Conservation (phyloP, 2,113 vertebrate genomes). For the Hylia prasina region DNA sequence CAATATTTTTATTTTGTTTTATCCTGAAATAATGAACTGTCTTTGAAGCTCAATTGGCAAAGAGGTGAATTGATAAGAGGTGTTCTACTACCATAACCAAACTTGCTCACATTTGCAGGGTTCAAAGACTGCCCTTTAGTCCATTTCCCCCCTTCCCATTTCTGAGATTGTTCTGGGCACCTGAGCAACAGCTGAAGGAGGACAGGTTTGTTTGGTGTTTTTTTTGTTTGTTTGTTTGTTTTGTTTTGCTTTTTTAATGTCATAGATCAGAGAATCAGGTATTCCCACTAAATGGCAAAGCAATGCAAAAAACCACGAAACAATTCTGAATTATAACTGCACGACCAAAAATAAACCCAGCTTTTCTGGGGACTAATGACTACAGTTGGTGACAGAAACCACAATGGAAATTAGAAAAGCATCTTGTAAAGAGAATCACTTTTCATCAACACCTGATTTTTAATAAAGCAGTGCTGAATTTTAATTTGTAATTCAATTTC, state of each 20-base stretch:
- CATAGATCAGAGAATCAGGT: background rate
- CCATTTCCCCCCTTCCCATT: background rate
- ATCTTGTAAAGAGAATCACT: background rate
- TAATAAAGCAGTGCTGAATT: slow-evolving; percentile 37
- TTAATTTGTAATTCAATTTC: slow-evolving; percentile 34
- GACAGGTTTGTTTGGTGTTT: too few species aligned
- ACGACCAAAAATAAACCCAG: background rate
- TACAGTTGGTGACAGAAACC: background rate
- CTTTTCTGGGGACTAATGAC: background rate
- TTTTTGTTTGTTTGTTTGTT: too few species aligned
- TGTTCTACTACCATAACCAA: background rate
- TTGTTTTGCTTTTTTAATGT: background rate
- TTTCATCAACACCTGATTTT: slow-evolving; percentile 37
- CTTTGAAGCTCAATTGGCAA: background rate
- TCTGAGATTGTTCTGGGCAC: background rate
- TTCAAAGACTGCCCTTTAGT: background rate
- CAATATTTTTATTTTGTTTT: background rate
- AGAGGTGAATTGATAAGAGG: background rate
- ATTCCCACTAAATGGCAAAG: background rate
- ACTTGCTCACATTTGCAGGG: background rate
- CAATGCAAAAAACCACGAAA: background rate
- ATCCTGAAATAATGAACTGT: background rate
- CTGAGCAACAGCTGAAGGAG: background rate
- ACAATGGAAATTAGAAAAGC: slow-evolving; percentile 12
- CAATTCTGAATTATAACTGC: background rate